These are phyloP conservation scores for Cyanistes caeruleus DNA, from an alignment of 2,113 vertebrate species.

Conservation along the genomic window DNA sequence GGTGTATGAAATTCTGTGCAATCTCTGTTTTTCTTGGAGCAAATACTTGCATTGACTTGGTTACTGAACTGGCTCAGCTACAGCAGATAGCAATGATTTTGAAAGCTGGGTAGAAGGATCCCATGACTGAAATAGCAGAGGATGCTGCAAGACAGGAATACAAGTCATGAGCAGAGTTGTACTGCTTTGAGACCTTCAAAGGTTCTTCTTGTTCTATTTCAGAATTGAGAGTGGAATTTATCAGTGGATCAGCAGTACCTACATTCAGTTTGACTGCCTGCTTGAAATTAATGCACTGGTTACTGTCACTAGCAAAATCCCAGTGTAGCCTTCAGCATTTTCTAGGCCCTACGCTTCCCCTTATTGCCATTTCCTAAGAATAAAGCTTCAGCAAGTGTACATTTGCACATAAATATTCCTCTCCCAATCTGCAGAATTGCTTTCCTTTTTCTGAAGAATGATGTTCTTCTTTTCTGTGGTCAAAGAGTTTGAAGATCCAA, in stretches of 20 bases:
- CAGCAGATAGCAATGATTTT: neutral
- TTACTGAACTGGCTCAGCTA: neutral
- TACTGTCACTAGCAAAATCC: neutral
- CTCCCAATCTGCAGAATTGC: neutral
- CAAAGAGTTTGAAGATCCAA: neutral
- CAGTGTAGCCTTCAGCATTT: neutral
- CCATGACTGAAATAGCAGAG: neutral
- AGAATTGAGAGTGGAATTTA: neutral
- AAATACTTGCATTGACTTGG: neutral
- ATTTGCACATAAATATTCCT: neutral
- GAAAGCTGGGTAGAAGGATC: neutral
- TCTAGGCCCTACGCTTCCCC: neutral
- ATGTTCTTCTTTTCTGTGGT: neutral
- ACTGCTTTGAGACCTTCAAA: neutral
- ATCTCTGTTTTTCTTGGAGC: neutral
- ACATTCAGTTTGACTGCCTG: neutral
- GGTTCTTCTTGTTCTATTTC: accelerated
- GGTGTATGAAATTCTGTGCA: neutral
- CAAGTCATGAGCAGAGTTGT: neutral
- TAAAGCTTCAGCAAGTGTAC: neutral
- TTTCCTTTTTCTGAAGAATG: neutral
- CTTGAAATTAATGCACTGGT: neutral
- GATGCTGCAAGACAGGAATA: neutral
- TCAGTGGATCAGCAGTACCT: neutral
- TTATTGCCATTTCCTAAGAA: neutral